These are phyloP conservation scores for Spilosoma lubricipeda DNA, from an alignment of 2,888 invertebrate species.

Conservation along the genomic window DNA sequence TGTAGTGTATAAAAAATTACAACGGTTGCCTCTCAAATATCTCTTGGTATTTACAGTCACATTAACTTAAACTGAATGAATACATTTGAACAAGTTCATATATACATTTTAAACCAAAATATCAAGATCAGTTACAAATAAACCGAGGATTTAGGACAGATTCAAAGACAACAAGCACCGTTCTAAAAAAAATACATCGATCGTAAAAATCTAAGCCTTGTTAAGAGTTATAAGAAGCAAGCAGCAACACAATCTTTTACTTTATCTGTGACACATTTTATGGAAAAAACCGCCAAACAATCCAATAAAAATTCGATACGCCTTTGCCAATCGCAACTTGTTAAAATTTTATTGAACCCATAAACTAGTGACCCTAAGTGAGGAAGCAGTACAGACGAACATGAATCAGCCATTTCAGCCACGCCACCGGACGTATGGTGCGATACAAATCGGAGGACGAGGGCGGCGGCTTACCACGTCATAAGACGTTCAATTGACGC, in stretches of 20 bases:
- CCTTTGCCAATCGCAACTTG: neutral
- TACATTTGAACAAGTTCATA: too few species aligned
- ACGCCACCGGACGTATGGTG: constrained; percentile 18
- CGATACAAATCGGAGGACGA: constrained; percentile 9
- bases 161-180: neutral
- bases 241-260: neutral
- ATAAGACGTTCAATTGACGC: neutral
- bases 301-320: neutral
- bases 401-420: constrained; percentile 14
- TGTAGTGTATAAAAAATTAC: neutral
- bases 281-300: neutral
- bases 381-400: constrained; percentile 12
- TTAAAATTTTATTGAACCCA: constrained; percentile 1
- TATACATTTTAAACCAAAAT: too few species aligned
- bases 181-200: too few species aligned
- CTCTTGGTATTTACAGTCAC: too few species aligned
- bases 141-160: neutral
- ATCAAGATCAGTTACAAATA: neutral
- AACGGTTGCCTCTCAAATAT: neutral
- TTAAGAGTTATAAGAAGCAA: neutral
- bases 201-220: neutral
- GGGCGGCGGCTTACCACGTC: neutral
- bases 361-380: neutral
- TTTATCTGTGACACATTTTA: neutral
- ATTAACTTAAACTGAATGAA: too few species aligned